Conservation (phyloP, 2,888 invertebrate genomes). For the Argynnis bischoffii region DNA sequence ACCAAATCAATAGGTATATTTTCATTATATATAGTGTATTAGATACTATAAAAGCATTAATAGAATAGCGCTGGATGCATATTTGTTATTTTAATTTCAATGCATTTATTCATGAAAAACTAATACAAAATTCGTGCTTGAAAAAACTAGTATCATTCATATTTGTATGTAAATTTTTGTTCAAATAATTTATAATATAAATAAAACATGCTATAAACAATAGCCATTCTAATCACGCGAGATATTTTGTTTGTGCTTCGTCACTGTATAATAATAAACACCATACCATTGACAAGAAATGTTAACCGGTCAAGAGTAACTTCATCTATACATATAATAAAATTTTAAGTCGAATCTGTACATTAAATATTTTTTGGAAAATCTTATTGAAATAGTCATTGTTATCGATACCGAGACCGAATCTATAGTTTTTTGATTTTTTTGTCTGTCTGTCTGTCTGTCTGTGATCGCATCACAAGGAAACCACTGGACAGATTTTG, state of each 20-base stretch:
- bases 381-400: no score
- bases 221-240: constrained; percentile 61
- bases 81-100: constrained; percentile 16
- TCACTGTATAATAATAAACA: constrained; percentile 29
- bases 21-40: neutral
- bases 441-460: no score
- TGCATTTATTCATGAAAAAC: neutral
- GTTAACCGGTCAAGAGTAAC: constrained; percentile 17
- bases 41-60: neutral
- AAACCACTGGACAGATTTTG: no score
- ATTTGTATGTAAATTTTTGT: constrained; percentile 13
- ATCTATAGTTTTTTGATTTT: no score
- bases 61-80: constrained; percentile 4
- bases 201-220: constrained; percentile 59
- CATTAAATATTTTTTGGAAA: no score
- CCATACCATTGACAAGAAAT: constrained; percentile 18
- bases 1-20: no score
- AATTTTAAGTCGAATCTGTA: no score
- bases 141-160: constrained; percentile 8
- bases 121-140: neutral
- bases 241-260: constrained; percentile 61
- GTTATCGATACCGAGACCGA: no score
- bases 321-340: no score
- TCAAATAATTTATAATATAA: constrained; percentile 18
- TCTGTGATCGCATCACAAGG: no score